These are phyloP conservation scores for Volucella inanis DNA, from an alignment of 2,888 invertebrate species.

Conservation along the genomic window DNA sequence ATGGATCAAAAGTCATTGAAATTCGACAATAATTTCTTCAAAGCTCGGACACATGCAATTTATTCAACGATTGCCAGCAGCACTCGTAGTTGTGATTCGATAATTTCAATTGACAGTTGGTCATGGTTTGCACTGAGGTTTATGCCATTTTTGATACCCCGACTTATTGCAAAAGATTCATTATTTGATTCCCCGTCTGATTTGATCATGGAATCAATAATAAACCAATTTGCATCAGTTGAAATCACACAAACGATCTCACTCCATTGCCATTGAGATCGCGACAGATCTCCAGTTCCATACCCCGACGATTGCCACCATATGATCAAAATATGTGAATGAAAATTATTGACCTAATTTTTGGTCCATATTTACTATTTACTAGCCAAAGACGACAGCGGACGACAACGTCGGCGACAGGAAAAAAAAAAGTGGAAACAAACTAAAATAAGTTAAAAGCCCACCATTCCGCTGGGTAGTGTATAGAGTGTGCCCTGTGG, in stretches of 20 bases:
- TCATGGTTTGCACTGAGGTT: not conserved
- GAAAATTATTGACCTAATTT: slow-evolving; percentile 82
- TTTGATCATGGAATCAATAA: slow-evolving; percentile 46
- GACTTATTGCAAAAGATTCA: slow-evolving; percentile 12
- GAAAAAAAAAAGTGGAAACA: slow-evolving; percentile 39
- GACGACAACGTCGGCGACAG: slow-evolving; percentile 6
- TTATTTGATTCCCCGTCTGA: slow-evolving; percentile 35
- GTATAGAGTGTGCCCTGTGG: slow-evolving; percentile 46
- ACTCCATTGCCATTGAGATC: not conserved
- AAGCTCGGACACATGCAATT: too few species aligned
- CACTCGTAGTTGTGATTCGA: too few species aligned
- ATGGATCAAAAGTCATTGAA: too few species aligned
- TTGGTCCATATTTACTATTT: slow-evolving; percentile 67
- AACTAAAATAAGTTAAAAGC: slow-evolving; percentile 63
- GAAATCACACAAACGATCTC: slow-evolving; percentile 9
- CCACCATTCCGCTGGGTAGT: slow-evolving; percentile 35
- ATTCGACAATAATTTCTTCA: too few species aligned
- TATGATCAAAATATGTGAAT: slow-evolving; percentile 78
- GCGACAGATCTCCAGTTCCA: slow-evolving; percentile 1
- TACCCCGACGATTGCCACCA: slow-evolving; percentile 50
- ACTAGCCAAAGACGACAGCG: slow-evolving; percentile 60
- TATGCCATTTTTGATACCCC: not conserved
- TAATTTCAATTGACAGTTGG: not conserved
- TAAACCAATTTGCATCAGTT: slow-evolving; percentile 12
- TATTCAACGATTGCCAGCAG: too few species aligned